phyloP scores from a whole-genome alignment of 2,113 vertebrate genomes.

The Notiomystis cincta region DNA sequence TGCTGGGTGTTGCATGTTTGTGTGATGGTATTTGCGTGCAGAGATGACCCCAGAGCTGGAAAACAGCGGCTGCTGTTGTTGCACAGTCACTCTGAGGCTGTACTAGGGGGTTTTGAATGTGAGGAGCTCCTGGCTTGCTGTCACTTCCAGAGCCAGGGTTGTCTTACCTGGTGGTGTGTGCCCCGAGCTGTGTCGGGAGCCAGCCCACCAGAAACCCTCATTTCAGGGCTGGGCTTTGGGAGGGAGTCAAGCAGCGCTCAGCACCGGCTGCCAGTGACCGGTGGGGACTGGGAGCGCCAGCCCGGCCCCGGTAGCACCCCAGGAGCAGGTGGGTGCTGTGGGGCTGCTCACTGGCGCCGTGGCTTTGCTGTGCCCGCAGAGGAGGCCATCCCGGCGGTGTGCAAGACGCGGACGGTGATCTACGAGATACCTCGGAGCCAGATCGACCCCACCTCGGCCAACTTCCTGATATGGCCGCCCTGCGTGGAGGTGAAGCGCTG shows the following conservation, averaged over 20 bases:
- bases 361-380: slow-evolving; percentile 70
- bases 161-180: background rate
- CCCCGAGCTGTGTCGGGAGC: background rate
- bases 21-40: background rate
- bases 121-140: background rate
- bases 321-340: background rate
- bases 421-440: slow-evolving; percentile 98
- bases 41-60: background rate
- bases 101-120: background rate
- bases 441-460: slow-evolving; percentile 96
- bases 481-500: slow-evolving; percentile 98
- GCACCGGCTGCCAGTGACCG: background rate
- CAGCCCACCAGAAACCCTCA: background rate
- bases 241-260: background rate
- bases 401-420: slow-evolving; percentile 96
- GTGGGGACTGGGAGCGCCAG: background rate
- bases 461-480: slow-evolving; percentile 98
- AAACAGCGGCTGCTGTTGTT: background rate
- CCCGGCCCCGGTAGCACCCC: background rate
- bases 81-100: background rate
- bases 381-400: slow-evolving; percentile 91
- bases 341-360: background rate
- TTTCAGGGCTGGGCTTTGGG: background rate
- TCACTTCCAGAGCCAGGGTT: background rate
- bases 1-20: background rate